phyloP scores from a whole-genome alignment of 2,113 vertebrate genomes.

The Hippolais icterina region DNA sequence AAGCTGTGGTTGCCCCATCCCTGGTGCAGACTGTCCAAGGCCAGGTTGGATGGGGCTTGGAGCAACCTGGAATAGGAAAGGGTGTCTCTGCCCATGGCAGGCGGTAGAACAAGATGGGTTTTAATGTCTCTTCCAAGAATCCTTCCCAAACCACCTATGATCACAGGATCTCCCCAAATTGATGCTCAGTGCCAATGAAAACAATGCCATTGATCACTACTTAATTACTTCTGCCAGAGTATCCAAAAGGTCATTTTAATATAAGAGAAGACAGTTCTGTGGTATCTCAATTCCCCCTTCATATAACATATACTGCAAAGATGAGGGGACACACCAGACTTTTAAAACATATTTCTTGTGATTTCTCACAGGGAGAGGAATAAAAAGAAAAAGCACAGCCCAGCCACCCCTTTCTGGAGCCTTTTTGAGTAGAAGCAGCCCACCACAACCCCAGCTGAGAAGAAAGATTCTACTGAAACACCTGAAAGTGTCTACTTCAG shows the following conservation, averaged over 20 bases:
- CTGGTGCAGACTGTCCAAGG: background rate
- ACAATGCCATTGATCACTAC: background rate
- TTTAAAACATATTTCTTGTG: background rate
- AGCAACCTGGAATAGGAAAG: rapidly evolving
- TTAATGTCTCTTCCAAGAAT: background rate
- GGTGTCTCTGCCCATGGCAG: background rate
- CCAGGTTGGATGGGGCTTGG: rapidly evolving
- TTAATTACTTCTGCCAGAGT: background rate
- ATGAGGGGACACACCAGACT: background rate
- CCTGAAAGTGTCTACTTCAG: background rate
- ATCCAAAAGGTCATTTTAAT: background rate
- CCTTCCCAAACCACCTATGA: background rate
- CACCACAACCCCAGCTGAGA: background rate
- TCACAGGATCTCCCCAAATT: background rate
- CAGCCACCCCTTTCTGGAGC: background rate
- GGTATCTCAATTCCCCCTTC: background rate
- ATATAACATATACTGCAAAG: background rate
- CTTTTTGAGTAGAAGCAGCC: background rate
- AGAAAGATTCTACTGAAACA: background rate
- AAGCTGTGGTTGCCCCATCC: background rate
- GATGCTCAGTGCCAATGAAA: background rate
- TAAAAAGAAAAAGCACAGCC: background rate
- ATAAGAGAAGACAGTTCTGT: background rate
- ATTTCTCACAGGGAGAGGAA: background rate
- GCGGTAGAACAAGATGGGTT: background rate